Evolutionary conservation across 1,140 invertebrate species (phyloP).

Genomic region (Pollicipes pollicipes): DNA sequence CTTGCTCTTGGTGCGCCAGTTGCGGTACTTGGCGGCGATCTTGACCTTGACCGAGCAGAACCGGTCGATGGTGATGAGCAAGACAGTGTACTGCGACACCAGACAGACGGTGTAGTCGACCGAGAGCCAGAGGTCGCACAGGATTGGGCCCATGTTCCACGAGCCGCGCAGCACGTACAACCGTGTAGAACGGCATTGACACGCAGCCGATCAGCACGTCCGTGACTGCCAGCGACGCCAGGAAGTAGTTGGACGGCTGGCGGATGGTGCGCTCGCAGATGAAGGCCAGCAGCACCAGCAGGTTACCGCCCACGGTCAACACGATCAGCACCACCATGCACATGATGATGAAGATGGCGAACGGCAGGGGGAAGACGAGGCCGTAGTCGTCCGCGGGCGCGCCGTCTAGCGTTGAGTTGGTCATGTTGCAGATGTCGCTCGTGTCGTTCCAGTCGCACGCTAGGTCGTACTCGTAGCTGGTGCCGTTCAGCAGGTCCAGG

Average conservation of each 20-base stretch:
- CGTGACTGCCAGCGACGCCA: constrained; percentile 91
- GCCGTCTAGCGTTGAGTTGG: background rate
- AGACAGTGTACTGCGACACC: constrained; percentile 96
- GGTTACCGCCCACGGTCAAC: constrained; percentile 84
- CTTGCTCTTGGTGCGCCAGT: constrained; percentile 87
- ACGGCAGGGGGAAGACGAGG: constrained; percentile 55
- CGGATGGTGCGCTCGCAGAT: constrained; percentile 91
- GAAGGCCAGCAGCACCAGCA: constrained; percentile 88
- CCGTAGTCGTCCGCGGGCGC: constrained; percentile 22
- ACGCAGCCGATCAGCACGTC: constrained; percentile 94
- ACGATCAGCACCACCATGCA: constrained; percentile 72
- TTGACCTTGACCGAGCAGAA: constrained; percentile 99
- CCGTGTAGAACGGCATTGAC: constrained; percentile 89
- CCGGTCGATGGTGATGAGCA: constrained; percentile 94
- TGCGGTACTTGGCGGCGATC: constrained; percentile 90
- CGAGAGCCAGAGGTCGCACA: constrained; percentile 97
- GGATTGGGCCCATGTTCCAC: constrained; percentile 87
- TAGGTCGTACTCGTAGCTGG: background rate
- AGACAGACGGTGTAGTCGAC: constrained; percentile 98
- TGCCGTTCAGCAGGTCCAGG: background rate
- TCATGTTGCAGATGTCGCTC: background rate
- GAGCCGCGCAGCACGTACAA: constrained; percentile 89
- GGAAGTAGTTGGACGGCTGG: constrained; percentile 98
- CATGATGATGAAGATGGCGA: constrained; percentile 78
- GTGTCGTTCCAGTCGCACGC: background rate